These are phyloP conservation scores for Cephonodes hylas DNA, from an alignment of 2,888 invertebrate species.

Conservation along the genomic window DNA sequence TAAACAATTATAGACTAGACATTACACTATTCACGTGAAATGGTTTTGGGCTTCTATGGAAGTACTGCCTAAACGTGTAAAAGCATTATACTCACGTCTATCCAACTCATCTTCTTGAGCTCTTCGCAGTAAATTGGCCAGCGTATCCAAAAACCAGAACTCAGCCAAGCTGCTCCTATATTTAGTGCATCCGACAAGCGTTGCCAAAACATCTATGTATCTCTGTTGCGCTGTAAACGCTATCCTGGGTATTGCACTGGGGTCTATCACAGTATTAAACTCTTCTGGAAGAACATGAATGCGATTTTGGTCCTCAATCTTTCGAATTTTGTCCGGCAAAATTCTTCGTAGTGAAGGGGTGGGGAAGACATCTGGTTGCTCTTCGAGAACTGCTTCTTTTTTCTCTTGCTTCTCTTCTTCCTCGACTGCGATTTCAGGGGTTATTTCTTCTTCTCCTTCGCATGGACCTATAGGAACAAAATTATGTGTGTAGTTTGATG, in stretches of 20 bases:
- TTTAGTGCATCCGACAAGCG: conserved; percentile 57
- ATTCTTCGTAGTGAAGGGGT: conserved; percentile 56
- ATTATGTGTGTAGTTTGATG: background rate
- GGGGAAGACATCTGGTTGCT: conserved; percentile 52
- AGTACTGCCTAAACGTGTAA: background rate
- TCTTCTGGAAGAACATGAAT: conserved; percentile 60
- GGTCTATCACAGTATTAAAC: conserved; percentile 57
- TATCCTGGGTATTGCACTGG: conserved; percentile 59
- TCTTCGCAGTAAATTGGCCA: conserved; percentile 67
- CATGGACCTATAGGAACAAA: conserved; percentile 17
- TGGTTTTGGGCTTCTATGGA: no score
- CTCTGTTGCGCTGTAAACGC: conserved; percentile 48
- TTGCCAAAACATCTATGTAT: conserved; percentile 65
- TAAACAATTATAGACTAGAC: no score
- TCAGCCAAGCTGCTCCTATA: conserved; percentile 68
- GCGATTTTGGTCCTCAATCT: conserved; percentile 53
- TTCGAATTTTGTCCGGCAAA: conserved; percentile 52
- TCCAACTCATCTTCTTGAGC: conserved; percentile 60
- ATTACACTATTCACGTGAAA: no score
- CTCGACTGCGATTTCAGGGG: conserved; percentile 25
- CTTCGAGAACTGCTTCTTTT: conserved; percentile 34
- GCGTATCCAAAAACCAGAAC: conserved; percentile 77
- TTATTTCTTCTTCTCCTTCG: conserved; percentile 33
- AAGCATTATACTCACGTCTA: conserved; percentile 44
- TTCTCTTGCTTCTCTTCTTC: conserved; percentile 31